Evolutionary conservation across 2,888 invertebrate species (phyloP).

Genomic region (Lasioglossum lativentre): DNA sequence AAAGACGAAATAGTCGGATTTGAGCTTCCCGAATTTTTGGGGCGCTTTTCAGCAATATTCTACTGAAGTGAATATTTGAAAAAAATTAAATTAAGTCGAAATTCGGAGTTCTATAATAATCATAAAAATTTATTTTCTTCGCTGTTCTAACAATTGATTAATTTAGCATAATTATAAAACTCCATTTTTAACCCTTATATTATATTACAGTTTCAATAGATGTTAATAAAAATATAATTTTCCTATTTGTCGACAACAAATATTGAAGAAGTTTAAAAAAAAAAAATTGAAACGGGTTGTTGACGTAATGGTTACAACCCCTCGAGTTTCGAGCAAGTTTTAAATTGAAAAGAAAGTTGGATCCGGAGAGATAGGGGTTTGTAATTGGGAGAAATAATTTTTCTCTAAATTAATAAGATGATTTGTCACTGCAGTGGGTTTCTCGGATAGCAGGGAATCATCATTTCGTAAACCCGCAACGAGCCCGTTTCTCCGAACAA

Average conservation of each 20-base stretch:
- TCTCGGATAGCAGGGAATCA: background rate
- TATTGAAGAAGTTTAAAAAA: no score
- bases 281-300: no score
- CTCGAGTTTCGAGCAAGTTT: background rate
- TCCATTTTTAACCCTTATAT: no score
- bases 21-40: no score
- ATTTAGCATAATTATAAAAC: no score
- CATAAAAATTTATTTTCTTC: background rate
- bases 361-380: background rate
- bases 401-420: background rate
- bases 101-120: background rate
- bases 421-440: background rate
- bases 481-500: background rate
- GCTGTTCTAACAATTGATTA: background rate
- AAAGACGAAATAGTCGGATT: no score
- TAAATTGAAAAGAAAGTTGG: background rate
- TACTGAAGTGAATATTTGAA: background rate
- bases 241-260: no score
- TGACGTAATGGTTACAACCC: background rate
- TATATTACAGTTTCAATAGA: no score
- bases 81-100: background rate
- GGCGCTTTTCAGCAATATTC: no score
- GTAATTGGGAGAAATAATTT: background rate
- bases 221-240: no score
- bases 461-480: background rate